Conservation (phyloP, 2,797 vertebrate species). For the Orestias chungarensis region DNA sequence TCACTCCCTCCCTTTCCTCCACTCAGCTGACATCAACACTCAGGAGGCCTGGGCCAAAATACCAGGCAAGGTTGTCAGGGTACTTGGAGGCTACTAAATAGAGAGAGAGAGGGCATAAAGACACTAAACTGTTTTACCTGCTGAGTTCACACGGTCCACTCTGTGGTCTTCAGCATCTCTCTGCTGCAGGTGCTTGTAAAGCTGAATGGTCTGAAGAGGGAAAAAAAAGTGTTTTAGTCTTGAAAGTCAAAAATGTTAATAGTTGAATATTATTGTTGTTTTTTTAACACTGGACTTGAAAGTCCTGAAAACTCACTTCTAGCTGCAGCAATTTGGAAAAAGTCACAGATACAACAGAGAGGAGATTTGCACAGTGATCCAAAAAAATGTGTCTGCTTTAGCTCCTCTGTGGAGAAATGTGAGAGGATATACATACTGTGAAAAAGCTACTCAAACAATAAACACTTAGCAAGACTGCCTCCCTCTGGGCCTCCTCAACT, state of each 20-base stretch:
- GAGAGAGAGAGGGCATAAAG: constrained; percentile 55
- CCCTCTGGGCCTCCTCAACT: neutral
- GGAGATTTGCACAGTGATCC: constrained; percentile 56
- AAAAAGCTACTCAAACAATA: constrained; percentile 8
- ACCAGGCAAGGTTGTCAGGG: constrained; percentile 81
- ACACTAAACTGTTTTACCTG: constrained; percentile 57
- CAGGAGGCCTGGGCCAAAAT: constrained; percentile 81
- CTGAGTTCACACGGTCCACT: constrained; percentile 50
- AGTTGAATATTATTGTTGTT: neutral
- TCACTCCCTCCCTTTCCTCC: constrained; percentile 36
- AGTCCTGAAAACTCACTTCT: constrained; percentile 37
- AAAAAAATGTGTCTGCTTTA: constrained; percentile 53
- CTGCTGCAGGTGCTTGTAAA: constrained; percentile 45
- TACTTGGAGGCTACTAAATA: constrained; percentile 77
- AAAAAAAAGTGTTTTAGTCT: constrained; percentile 4
- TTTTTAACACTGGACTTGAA: constrained; percentile 22
- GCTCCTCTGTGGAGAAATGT: constrained; percentile 22
- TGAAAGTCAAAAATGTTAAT: constrained; percentile 16
- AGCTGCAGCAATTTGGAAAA: constrained; percentile 51
- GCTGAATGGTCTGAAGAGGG: constrained; percentile 5
- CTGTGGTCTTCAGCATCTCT: constrained; percentile 10
- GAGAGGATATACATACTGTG: constrained; percentile 6
- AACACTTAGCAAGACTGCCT: neutral
- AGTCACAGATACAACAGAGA: constrained; percentile 46
- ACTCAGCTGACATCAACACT: constrained; percentile 85